Conservation (phyloP, 2,888 invertebrate species). For the Sinopyrophorus schimmeli region DNA sequence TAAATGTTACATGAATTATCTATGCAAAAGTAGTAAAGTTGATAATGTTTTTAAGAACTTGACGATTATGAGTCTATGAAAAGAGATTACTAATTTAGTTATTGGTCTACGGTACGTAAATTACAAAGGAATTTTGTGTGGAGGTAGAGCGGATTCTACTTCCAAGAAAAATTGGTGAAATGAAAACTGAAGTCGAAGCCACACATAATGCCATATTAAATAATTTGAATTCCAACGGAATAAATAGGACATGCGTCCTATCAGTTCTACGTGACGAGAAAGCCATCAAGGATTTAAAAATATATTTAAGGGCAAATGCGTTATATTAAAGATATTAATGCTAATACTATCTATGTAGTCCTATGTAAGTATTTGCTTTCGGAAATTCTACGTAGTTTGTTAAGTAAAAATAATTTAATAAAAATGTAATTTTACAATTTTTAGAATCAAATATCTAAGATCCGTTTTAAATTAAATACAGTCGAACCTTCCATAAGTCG, state of each 20-base stretch:
- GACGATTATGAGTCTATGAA: not conserved
- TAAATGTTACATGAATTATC: no score
- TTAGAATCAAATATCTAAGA: no score
- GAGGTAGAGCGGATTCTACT: conserved; percentile 23
- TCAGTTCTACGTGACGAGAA: conserved; percentile 49
- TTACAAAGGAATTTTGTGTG: conserved; percentile 78
- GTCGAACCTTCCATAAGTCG: no score
- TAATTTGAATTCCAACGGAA: conserved; percentile 4
- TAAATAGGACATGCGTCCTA: conserved; percentile 34
- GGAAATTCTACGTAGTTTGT: no score
- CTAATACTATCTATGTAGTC: conserved; percentile 84
- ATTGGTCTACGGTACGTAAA: conserved; percentile 77
- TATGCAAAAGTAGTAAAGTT: no score
- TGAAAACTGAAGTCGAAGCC: conserved; percentile 41
- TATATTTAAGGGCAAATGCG: conserved; percentile 86
- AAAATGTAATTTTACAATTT: no score
- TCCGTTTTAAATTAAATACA: no score
- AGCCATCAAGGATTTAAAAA: conserved; percentile 66
- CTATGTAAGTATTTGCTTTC: conserved; percentile 72
- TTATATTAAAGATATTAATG: conserved; percentile 76
- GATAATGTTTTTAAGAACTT: no score
- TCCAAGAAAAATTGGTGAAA: no score
- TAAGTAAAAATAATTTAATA: no score
- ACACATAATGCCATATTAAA: conserved; percentile 26
- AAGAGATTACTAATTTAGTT: no score